Evolutionary conservation across 2,113 vertebrate genomes (phyloP).

Genomic region (Thunnus maccoyii): DNA sequence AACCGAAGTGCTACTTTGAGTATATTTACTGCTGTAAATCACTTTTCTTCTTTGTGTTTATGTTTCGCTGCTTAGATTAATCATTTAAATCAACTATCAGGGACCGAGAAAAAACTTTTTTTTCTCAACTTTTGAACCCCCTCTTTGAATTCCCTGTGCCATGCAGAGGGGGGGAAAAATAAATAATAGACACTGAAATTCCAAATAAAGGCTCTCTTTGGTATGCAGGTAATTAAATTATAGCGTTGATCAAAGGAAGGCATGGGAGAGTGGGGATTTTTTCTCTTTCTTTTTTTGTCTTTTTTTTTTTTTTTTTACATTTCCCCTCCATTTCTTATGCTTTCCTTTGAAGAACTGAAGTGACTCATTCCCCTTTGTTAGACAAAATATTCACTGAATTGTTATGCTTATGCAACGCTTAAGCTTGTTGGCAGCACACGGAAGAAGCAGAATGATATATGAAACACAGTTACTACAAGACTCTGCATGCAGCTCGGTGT

Average conservation of each 20-base stretch:
- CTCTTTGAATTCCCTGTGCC: constrained; percentile 19
- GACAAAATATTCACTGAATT: constrained; percentile 59
- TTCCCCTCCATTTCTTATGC: constrained; percentile 47
- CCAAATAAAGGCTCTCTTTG: constrained; percentile 61
- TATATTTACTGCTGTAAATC: no score
- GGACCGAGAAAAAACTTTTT: background rate
- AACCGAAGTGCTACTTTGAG: no score
- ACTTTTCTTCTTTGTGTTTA: background rate
- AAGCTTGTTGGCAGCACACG: constrained; percentile 34
- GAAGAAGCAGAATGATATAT: background rate
- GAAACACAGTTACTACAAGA: background rate
- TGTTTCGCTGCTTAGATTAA: background rate
- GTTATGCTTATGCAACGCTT: constrained; percentile 55
- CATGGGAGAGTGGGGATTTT: constrained; percentile 6
- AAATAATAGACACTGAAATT: constrained; percentile 15
- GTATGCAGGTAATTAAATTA: constrained; percentile 74
- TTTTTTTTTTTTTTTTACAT: constrained; percentile 10
- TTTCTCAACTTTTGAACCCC: background rate
- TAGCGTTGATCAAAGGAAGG: constrained; percentile 71
- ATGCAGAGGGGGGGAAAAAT: background rate
- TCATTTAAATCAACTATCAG: constrained; percentile 18
- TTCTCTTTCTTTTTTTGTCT: background rate
- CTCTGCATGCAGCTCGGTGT: fast-evolving
- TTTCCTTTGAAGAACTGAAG: constrained; percentile 67
- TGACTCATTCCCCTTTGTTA: constrained; percentile 72